These are phyloP conservation scores for Eilema depressum DNA, from an alignment of 2,888 invertebrate genomes.

Conservation along the genomic window DNA sequence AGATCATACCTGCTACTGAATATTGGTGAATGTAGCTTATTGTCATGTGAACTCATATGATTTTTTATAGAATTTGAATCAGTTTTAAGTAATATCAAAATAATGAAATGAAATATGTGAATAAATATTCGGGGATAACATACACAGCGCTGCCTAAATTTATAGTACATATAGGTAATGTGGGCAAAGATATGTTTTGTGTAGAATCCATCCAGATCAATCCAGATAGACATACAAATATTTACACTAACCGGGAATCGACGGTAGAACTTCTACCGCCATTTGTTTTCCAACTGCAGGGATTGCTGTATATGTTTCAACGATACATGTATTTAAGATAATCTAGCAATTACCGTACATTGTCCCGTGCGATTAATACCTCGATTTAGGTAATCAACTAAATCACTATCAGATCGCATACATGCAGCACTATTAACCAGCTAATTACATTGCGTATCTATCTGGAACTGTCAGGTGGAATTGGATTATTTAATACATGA, in stretches of 20 bases:
- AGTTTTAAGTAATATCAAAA: too few relatives aligned
- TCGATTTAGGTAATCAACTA: slow-evolving; percentile 23
- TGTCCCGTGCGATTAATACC: slow-evolving; percentile 12
- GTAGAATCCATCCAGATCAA: too few relatives aligned
- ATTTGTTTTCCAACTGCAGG: not conserved
- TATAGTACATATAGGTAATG: too few relatives aligned
- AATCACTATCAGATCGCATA: slow-evolving; percentile 19
- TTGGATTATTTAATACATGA: slow-evolving; percentile 2
- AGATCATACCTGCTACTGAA: not conserved
- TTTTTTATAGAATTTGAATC: not conserved
- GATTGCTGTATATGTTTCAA: not conserved
- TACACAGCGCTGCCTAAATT: not conserved
- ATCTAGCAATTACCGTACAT: slow-evolving; percentile 10
- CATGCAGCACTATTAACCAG: slow-evolving; percentile 8
- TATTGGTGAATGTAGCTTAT: too few relatives aligned
- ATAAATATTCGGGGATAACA: not conserved
- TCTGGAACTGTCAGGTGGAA: slow-evolving; percentile 10
- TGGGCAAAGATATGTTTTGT: too few relatives aligned
- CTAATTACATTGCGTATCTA: slow-evolving; percentile 23
- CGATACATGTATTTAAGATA: slow-evolving; percentile 11
- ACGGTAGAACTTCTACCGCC: not conserved
- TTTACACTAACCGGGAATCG: not conserved
- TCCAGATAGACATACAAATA: not conserved
- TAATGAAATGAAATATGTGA: not conserved
- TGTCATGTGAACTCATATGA: too few relatives aligned